phyloP scores from a whole-genome alignment of 2,797 vertebrate species.

The Alcedo atthis region DNA sequence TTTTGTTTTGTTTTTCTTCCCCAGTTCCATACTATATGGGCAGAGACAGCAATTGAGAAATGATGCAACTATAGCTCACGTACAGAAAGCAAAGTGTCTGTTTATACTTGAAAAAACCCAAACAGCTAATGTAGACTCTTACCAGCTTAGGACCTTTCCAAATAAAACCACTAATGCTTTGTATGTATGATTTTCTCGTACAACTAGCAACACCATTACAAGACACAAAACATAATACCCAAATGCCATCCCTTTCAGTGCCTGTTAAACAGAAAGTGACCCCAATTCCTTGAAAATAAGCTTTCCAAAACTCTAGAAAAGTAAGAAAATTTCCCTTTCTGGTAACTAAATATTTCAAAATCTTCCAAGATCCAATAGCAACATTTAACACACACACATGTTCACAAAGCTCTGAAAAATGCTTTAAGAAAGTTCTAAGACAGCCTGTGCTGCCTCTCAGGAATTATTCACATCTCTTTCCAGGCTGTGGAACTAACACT shows the following conservation, averaged over 20 bases:
- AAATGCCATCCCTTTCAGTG: neutral
- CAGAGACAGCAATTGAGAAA: conserved; percentile 6
- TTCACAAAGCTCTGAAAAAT: conserved; percentile 48
- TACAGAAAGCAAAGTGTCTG: conserved; percentile 5
- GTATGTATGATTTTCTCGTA: neutral
- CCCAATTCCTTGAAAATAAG: conserved; percentile 19
- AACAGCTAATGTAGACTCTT: neutral
- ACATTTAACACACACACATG: neutral
- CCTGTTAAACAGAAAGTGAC: conserved; percentile 15
- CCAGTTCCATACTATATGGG: neutral
- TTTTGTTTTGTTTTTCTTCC: too few relatives aligned
- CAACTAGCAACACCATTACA: neutral
- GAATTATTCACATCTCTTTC: conserved; percentile 30
- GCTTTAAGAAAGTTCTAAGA: conserved; percentile 44
- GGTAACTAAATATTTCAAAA: conserved; percentile 31
- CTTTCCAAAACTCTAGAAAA: conserved; percentile 16
- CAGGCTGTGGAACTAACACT: conserved; percentile 6
- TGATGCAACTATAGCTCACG: neutral
- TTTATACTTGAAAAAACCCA: neutral
- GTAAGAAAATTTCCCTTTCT: conserved; percentile 23
- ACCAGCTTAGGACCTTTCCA: neutral
- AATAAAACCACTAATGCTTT: conserved; percentile 9
- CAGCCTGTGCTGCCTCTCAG: conserved; percentile 20
- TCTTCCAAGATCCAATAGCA: conserved; percentile 50
- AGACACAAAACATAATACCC: neutral